Base-by-base conservation (phyloP, 2,888 invertebrate genomes). In the Meliscaeva auricollis region DNA sequence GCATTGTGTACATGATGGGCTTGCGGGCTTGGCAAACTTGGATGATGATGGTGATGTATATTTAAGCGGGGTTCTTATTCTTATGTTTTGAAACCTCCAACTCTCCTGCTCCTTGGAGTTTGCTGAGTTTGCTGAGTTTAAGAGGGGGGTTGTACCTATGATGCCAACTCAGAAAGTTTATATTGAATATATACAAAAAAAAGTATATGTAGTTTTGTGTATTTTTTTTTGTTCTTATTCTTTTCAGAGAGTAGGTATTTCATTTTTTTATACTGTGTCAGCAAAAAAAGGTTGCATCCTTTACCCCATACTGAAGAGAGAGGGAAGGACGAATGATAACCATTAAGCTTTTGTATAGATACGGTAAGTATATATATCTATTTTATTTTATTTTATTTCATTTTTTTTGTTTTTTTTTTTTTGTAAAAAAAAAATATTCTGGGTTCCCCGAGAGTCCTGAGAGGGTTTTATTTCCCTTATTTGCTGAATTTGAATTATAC, bases 31-130 rank as follows among this genome's bases (percentile, higher is more conserved):
- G 22, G n/a, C 54, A 54, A n/a, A 50, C 64, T 60, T 26, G 56
- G 41, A 46, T 56, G 48, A 26, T 38, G 38, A 26, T 44, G 66
- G 35, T n/a, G 52, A 69, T 75, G 54, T 60, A 50, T 75, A 80
- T 60, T 38, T 41, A 77, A 82, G 77, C 48, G 50, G 64, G 74
- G 74, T 70, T 79, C 79, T 79, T 80, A 75, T 80, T 80, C 84
- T 84, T 84, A 84, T 83, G 62, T 74, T 38, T 38, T 72, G 17
- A 66, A 82, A 58, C 66, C 77, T 77, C 58, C 41, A 22, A 41
- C 38, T 17, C n/a, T 20, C n/a, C 4, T 26, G 32, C 58, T 69
- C 35, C 66, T 8, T 48, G 48, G 48, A 56, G 56, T 76, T 17
- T 75, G 66, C 56, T 20, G 5, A 13, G 17, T 17, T 60, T 41